phyloP scores from a whole-genome alignment of 92 coral and sea anemone species.

The Parazoanthus swiftii region DNA sequence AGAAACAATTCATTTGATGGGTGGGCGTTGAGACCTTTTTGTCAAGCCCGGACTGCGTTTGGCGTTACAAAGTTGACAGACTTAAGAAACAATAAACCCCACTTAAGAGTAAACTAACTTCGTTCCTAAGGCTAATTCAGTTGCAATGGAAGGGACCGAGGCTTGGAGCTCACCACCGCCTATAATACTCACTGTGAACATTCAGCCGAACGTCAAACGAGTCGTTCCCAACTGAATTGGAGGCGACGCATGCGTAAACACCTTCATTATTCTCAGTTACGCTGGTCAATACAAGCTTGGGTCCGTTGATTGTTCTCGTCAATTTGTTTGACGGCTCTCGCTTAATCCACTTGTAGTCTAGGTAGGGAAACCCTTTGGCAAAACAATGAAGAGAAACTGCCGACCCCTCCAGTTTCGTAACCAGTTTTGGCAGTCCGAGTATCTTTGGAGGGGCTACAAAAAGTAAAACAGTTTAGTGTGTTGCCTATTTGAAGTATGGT shows the following conservation, averaged over 20 bases:
- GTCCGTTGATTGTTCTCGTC: not conserved
- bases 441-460: not conserved
- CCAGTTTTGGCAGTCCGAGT: not conserved
- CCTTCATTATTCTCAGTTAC: not conserved
- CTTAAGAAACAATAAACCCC: too few species aligned
- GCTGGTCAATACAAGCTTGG: not conserved
- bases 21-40: too few species aligned
- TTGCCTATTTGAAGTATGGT: too few species aligned
- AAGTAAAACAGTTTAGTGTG: not conserved
- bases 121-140: too few species aligned
- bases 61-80: too few species aligned
- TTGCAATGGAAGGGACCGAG: too few species aligned
- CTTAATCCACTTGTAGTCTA: not conserved
- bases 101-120: too few species aligned
- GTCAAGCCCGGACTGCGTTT: too few species aligned
- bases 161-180: not conserved
- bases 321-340: not conserved
- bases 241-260: not conserved
- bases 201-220: not conserved
- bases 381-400: not conserved
- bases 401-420: not conserved
- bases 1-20: too few species aligned
- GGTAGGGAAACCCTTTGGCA: conserved; percentile 4
- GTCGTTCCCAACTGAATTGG: not conserved
- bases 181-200: not conserved